These are phyloP conservation scores for Canis aureus DNA, from an alignment of 2,113 vertebrate genomes.

Conservation along the genomic window DNA sequence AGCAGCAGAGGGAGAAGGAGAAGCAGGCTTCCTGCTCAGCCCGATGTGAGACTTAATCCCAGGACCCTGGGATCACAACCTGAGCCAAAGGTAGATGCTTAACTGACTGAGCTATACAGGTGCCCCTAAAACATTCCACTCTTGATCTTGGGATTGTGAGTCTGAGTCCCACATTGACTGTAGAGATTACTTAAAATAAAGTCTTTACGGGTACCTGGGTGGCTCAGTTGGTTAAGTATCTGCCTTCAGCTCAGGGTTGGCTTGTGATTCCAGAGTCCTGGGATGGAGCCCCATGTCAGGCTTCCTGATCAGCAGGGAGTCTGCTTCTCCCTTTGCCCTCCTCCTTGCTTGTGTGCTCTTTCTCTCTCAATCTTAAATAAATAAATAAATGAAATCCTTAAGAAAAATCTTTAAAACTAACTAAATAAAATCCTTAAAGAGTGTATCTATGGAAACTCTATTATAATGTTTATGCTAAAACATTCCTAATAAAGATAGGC, in stretches of 20 bases:
- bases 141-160: not conserved
- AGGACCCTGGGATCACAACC: too few species aligned
- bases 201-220: not conserved
- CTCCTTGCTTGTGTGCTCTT: not conserved
- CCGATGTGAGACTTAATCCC: too few species aligned
- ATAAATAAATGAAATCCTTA: not conserved
- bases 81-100: too few species aligned
- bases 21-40: too few species aligned
- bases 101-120: too few species aligned
- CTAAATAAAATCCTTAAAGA: not conserved
- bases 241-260: not conserved
- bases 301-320: not conserved
- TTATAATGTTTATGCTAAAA: constrained; percentile 9
- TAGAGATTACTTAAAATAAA: not conserved
- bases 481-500: not conserved
- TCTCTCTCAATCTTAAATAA: not conserved
- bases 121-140: not conserved
- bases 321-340: not conserved
- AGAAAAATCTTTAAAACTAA: not conserved
- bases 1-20: too few species aligned
- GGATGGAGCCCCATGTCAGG: not conserved
- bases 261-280: not conserved
- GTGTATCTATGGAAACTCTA: not conserved
- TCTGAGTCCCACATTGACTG: not conserved
- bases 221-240: not conserved